Percentiles rank a stretch among this genome's conserved stretches.
phyloP scores from a whole-genome alignment of 2,797 vertebrate genomes.

The Pteropus rufus region DNA sequence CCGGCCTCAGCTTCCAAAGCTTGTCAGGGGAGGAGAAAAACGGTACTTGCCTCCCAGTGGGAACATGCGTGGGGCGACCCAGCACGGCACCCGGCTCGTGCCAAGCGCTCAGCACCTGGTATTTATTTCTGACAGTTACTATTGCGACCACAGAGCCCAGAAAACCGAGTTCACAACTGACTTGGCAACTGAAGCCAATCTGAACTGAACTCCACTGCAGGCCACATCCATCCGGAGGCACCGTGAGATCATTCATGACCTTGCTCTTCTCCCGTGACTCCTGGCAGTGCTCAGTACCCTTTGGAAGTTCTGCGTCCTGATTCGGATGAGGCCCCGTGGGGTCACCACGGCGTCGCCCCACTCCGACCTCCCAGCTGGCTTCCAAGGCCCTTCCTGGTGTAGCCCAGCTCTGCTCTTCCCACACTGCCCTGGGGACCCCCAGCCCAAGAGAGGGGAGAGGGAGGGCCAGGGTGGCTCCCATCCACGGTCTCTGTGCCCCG shows the following conservation, averaged over 20 bases:
- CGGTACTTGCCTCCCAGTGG: background rate
- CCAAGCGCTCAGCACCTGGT: rapidly evolving
- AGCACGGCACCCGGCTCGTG: rapidly evolving
- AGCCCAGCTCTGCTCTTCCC: background rate
- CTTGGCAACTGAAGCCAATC: background rate
- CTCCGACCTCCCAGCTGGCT: background rate
- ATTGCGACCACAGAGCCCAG: background rate
- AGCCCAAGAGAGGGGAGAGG: too few species aligned
- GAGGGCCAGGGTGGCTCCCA: background rate
- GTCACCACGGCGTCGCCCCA: rapidly evolving
- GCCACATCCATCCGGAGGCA: background rate
- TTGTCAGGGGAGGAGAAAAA: too few species aligned
- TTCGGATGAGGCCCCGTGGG: background rate
- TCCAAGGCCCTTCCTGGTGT: background rate
- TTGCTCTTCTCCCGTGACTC: background rate
- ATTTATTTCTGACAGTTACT: background rate
- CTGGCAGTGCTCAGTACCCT: background rate
- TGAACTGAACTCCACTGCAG: background rate
- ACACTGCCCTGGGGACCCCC: too few species aligned
- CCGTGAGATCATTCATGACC: rapidly evolving
- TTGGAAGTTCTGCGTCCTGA: background rate
- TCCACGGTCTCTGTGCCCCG: background rate
- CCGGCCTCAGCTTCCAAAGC: background rate
- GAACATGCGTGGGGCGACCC: rapidly evolving
- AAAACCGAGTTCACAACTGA: background rate